Conservation (phyloP, 2,797 vertebrate species). For the Australoheros facetus region DNA sequence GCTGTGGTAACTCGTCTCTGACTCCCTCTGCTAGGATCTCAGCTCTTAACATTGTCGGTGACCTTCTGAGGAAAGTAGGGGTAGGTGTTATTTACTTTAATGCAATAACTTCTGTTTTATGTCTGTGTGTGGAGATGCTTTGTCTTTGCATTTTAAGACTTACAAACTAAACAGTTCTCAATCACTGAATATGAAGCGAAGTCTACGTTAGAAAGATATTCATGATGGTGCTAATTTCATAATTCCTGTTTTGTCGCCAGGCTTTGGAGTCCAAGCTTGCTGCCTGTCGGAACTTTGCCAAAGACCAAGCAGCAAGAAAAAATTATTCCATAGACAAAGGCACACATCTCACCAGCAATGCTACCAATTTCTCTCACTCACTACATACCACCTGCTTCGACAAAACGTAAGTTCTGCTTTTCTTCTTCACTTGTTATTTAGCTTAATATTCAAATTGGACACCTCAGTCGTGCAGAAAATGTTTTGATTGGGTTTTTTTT, state of each 20-base stretch:
- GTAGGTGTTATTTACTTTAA: slow-evolving; percentile 77
- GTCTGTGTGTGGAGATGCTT: neutral
- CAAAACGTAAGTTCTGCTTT: slow-evolving; percentile 75
- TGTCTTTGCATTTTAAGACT: neutral
- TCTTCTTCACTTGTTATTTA: neutral
- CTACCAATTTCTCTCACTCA: slow-evolving; percentile 91
- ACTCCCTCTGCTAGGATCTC: slow-evolving; percentile 97
- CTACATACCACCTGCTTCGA: slow-evolving; percentile 94
- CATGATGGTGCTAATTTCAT: neutral
- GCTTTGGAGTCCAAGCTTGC: slow-evolving; percentile 98
- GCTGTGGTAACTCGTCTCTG: slow-evolving; percentile 90
- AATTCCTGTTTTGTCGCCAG: slow-evolving; percentile 66
- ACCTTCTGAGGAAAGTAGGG: slow-evolving; percentile 97
- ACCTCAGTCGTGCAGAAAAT: neutral
- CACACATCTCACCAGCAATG: slow-evolving; percentile 83
- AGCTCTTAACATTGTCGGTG: slow-evolving; percentile 96
- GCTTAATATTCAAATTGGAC: neutral
- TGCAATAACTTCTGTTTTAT: neutral
- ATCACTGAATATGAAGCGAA: neutral
- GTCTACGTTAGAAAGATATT: neutral
- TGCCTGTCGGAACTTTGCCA: slow-evolving; percentile 96
- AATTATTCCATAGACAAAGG: slow-evolving; percentile 87
- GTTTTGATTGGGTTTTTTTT: neutral
- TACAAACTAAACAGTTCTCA: neutral
- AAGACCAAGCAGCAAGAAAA: slow-evolving; percentile 94